Evolutionary conservation across 1,140 invertebrate species (phyloP).

Genomic region (Anastrepha obliqua): DNA sequence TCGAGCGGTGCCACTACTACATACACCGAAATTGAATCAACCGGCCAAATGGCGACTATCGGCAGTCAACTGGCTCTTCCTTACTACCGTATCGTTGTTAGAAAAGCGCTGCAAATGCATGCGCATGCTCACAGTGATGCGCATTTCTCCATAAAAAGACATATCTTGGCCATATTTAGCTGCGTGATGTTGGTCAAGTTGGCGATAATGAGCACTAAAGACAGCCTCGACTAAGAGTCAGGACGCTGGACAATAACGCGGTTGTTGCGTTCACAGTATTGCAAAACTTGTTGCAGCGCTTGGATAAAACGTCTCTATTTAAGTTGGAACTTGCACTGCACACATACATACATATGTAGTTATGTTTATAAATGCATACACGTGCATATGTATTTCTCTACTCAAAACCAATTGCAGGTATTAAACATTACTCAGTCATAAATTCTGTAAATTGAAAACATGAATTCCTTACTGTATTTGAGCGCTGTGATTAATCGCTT

Average conservation of each 20-base stretch:
- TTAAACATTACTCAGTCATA: slow-evolving; percentile 36
- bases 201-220: slow-evolving; percentile 9
- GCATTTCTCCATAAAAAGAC: slow-evolving; percentile 1
- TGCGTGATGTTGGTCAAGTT: background rate
- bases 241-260: background rate
- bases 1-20: background rate
- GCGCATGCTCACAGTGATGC: background rate
- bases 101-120: background rate
- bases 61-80: no score
- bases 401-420: slow-evolving; percentile 10
- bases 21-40: background rate
- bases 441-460: slow-evolving; percentile 49
- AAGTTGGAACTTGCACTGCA: background rate
- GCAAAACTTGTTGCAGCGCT: background rate
- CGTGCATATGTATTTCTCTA: no score
- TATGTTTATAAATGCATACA: background rate
- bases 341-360: background rate
- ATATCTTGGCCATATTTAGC: background rate
- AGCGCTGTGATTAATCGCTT: slow-evolving; percentile 35
- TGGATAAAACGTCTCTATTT: background rate
- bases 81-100: background rate
- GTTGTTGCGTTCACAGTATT: background rate
- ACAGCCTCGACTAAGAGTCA: background rate
- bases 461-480: slow-evolving; percentile 22
- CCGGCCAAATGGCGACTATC: background rate